Base-by-base conservation (phyloP, 92 coral and sea anemone species). In the Porites cylindrica region DNA sequence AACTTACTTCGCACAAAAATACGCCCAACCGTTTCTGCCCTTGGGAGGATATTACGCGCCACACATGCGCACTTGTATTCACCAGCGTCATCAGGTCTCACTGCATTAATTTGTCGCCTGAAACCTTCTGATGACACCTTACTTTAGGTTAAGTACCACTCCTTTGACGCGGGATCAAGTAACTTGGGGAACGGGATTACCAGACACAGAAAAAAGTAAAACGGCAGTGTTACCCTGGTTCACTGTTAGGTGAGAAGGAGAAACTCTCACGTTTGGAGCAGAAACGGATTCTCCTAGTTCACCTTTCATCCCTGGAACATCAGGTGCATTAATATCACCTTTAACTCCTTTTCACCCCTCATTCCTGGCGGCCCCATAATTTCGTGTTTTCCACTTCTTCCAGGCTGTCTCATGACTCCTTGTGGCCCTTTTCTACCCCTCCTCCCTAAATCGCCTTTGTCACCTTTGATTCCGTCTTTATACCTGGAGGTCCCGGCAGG, bases 261-360 rank as follows among this genome's bases (percentile, higher is more conserved):
- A 56, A 56, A 56, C 61, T 56, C 2, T 56, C 61, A 56, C 14
- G 11, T 56, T 56, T 56, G 61, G 61, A 10, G 61, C 61, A 56
- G 61, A 10, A 14, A 56, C 16, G 61, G 61, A 56, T 56, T 56
- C 61, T 56, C 61, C 17, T 56, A 10, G 61, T 56, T 56, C 61
- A 56, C 61, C 17, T 56, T 56, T 56, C 61, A 56, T 56, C 11
- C 61, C 14, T 56, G 61, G 61, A 56, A 56, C 16, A 56, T 17
- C 17, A 0, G 17, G 13, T 8, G 61, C 13, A 54, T 10, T 2
- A 54, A 54, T 71, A 10, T 82, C 72, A 11, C 86, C 86, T 62
- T 82, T 82, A 3, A 72, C 43, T 38, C 86, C 86, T 12, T 82
- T 50, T 82, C 79, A 71, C 86, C 86, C 72, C 72, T 72, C 21